A percentile compares a stretch with the other conserved stretches of the same genome.
These are phyloP conservation scores for Lycaena phlaeas DNA, from an alignment of 2,888 invertebrate genomes.

Conservation along the genomic window DNA sequence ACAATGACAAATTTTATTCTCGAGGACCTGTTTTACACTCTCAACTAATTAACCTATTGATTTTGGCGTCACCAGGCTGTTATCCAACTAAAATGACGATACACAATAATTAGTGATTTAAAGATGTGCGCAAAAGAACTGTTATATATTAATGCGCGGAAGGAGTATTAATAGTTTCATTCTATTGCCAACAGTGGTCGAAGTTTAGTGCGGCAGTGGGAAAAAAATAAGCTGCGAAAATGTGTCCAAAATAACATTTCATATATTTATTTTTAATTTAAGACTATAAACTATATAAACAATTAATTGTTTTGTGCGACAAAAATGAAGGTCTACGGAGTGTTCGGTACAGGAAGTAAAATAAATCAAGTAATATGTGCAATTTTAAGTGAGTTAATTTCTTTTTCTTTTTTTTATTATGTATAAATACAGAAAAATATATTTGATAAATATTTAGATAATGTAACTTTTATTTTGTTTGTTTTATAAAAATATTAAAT, in stretches of 20 bases:
- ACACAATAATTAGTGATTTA: background rate
- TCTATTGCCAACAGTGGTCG: slow-evolving; percentile 2
- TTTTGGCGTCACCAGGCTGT: background rate
- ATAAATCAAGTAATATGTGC: slow-evolving; percentile 51
- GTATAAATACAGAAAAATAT: too few relatives aligned
- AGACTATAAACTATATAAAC: background rate
- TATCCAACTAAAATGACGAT: background rate
- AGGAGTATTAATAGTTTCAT: background rate
- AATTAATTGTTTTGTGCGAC: background rate
- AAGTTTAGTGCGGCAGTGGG: background rate
- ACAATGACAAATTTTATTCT: background rate
- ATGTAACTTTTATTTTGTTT: too few relatives aligned
- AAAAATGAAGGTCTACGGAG: slow-evolving; percentile 30
- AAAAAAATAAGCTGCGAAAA: slow-evolving; percentile 2
- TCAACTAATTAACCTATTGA: background rate
- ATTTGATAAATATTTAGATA: too few relatives aligned
- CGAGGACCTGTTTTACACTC: background rate
- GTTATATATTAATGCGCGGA: background rate
- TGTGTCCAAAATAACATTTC: background rate
- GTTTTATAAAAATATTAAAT: too few relatives aligned
- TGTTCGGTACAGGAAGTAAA: slow-evolving; percentile 42
- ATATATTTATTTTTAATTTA: background rate
- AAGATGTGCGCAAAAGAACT: background rate
- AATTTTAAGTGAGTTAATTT: slow-evolving; percentile 37
- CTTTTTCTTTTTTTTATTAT: background rate